Percentiles rank a stretch among this genome's conserved stretches.
Evolutionary conservation across 1,140 invertebrate species (phyloP).

Genomic region (Atopsyche davidsoni): DNA sequence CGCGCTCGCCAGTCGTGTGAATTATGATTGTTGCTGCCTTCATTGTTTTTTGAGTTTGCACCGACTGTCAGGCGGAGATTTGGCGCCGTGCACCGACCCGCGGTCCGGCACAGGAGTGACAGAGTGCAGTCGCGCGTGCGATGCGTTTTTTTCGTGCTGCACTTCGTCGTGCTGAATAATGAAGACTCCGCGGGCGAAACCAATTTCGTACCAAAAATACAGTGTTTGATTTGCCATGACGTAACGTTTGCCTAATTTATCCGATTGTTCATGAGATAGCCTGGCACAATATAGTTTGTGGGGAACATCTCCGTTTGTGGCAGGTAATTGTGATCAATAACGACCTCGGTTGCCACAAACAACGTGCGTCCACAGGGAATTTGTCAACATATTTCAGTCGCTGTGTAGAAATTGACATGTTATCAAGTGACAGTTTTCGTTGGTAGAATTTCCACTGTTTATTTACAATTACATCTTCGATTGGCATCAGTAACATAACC

Average conservation of each 20-base stretch:
- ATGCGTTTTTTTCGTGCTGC: not conserved
- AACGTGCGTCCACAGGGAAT: no score
- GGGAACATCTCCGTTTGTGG: not conserved
- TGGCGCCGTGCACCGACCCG: slow-evolving; percentile 2
- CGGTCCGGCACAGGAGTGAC: no score
- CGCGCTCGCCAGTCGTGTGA: slow-evolving; percentile 7
- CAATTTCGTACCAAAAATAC: slow-evolving; percentile 5
- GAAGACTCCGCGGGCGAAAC: slow-evolving; percentile 12
- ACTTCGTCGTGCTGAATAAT: slow-evolving; percentile 12
- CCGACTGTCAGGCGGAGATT: not conserved
- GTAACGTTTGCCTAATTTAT: slow-evolving; percentile 6
- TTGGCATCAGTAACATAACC: no score
- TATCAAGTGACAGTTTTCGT: no score
- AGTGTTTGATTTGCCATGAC: slow-evolving; percentile 12
- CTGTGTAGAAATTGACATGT: no score
- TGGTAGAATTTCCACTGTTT: no score
- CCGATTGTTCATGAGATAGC: not conserved
- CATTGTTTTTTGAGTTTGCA: slow-evolving; percentile 13
- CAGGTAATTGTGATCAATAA: slow-evolving; percentile 7
- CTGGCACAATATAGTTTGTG: slow-evolving; percentile 4
- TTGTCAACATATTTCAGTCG: no score
- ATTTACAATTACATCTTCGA: no score
- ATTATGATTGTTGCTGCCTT: slow-evolving; percentile 7
- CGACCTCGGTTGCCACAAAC: slow-evolving; percentile 11
- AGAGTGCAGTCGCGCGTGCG: not conserved